A percentile compares a stretch with the other conserved stretches of the same genome.
These are phyloP conservation scores for Drosophila cyrtoloma DNA, from an alignment of 2,888 invertebrate genomes.

Conservation along the genomic window DNA sequence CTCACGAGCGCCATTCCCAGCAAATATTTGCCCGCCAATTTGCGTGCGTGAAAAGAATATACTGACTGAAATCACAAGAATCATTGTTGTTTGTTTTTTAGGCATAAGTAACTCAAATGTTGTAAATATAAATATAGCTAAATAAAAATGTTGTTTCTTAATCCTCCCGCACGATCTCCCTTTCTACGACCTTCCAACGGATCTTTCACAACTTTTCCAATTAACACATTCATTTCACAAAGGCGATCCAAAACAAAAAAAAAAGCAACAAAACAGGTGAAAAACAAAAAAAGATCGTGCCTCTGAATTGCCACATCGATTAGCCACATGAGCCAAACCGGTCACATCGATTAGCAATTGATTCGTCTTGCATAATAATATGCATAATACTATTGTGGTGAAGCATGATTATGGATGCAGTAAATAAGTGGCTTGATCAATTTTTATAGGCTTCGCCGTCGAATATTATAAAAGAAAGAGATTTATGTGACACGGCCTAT, in stretches of 20 bases:
- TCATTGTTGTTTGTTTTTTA: conserved; percentile 29
- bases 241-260: conserved; percentile 18
- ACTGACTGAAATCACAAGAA: conserved; percentile 50
- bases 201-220: conserved; percentile 52
- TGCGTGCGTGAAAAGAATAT: conserved; percentile 49
- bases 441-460: conserved; percentile 10
- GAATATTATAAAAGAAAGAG: background rate
- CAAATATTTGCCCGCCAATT: conserved; percentile 75
- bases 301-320: conserved; percentile 57
- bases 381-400: conserved; percentile 34
- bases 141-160: conserved; percentile 32
- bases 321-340: conserved; percentile 59
- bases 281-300: conserved; percentile 33
- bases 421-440: conserved; percentile 26
- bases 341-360: conserved; percentile 71
- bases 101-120: conserved; percentile 40
- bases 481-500: background rate
- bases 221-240: conserved; percentile 56
- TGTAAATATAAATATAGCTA: conserved; percentile 42
- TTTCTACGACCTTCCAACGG: conserved; percentile 7
- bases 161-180: conserved; percentile 2
- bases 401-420: conserved; percentile 35
- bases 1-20: conserved; percentile 41
- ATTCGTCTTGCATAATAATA: conserved; percentile 62
- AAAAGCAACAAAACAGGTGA: conserved; percentile 27